Evolutionary conservation across 92 coral and sea anemone species (phyloP).

Genomic region (Epizoanthus rinbou): DNA sequence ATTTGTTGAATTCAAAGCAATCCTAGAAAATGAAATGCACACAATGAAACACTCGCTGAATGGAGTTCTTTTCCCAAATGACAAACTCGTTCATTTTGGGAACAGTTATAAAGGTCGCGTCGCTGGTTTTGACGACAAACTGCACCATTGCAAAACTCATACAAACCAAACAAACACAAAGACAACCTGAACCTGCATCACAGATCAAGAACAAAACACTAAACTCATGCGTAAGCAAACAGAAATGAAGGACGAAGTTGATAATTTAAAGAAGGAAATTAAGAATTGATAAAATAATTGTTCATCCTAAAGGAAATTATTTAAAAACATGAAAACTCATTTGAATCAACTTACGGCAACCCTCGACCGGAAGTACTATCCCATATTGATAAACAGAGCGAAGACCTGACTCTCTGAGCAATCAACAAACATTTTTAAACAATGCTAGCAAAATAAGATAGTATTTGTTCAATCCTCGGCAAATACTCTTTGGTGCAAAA

Average conservation of each 20-base stretch:
- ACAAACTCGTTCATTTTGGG: conserved; percentile 8
- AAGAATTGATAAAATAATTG: neutral
- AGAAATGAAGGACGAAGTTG: neutral
- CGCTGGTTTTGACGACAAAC: conserved; percentile 2
- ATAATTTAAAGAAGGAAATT: neutral
- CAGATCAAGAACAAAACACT: conserved; percentile 16
- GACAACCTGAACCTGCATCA: neutral
- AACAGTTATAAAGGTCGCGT: conserved; percentile 9
- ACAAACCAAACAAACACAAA: neutral
- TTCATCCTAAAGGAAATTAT: conserved; percentile 15
- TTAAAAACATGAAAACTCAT: conserved; percentile 12
- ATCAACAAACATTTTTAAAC: neutral
- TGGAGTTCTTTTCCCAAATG: conserved; percentile 2
- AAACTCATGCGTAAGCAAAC: neutral
- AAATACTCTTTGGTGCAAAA: conserved; percentile 52
- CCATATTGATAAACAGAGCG: neutral
- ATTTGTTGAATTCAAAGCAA: no score
- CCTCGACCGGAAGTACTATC: neutral
- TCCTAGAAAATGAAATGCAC: no score
- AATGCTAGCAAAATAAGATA: neutral
- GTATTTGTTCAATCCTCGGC: conserved; percentile 13
- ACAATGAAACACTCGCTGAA: neutral
- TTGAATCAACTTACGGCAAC: neutral
- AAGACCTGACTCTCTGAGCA: neutral
- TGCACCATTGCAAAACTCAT: neutral